Conservation (phyloP, 2,797 vertebrate genomes). For the Clamator glandarius region DNA sequence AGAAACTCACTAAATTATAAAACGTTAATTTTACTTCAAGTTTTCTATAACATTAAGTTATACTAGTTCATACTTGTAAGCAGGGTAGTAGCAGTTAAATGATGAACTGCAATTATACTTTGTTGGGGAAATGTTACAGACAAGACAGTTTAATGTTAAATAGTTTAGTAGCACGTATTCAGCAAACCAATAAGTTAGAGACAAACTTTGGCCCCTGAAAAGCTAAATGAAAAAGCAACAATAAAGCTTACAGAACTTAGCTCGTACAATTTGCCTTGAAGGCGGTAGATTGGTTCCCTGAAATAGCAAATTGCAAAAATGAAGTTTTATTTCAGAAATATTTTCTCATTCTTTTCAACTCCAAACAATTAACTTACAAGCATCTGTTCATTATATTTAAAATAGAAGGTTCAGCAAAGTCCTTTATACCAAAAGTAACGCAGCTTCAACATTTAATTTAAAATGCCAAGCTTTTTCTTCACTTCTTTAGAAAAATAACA, state of each 20-base stretch:
- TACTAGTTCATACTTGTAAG: slow-evolving; percentile 75
- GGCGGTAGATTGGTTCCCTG: slow-evolving; percentile 87
- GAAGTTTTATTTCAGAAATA: slow-evolving; percentile 80
- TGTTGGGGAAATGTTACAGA: slow-evolving; percentile 66
- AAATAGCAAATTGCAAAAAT: slow-evolving; percentile 81
- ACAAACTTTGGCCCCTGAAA: slow-evolving; percentile 76
- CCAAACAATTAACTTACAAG: slow-evolving; percentile 76
- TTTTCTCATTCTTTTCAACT: slow-evolving; percentile 74
- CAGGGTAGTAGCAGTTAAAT: slow-evolving; percentile 77
- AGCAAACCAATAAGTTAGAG: slow-evolving; percentile 78
- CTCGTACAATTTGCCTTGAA: slow-evolving; percentile 95
- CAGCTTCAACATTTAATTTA: not conserved
- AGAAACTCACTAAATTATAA: slow-evolving; percentile 55
- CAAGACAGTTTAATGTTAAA: slow-evolving; percentile 59
- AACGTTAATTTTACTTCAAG: slow-evolving; percentile 48
- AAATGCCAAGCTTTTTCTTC: not conserved
- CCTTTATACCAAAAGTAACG: not conserved
- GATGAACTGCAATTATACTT: slow-evolving; percentile 72
- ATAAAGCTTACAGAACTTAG: slow-evolving; percentile 87
- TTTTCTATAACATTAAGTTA: slow-evolving; percentile 52
- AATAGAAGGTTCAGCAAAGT: slow-evolving; percentile 67
- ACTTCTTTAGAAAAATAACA: slow-evolving; percentile 10
- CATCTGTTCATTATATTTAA: slow-evolving; percentile 68
- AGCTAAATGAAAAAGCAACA: slow-evolving; percentile 83
- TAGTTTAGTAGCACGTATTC: slow-evolving; percentile 74